Evolutionary conservation across 2,888 invertebrate species (phyloP).

Genomic region (Nomada lathburiana): DNA sequence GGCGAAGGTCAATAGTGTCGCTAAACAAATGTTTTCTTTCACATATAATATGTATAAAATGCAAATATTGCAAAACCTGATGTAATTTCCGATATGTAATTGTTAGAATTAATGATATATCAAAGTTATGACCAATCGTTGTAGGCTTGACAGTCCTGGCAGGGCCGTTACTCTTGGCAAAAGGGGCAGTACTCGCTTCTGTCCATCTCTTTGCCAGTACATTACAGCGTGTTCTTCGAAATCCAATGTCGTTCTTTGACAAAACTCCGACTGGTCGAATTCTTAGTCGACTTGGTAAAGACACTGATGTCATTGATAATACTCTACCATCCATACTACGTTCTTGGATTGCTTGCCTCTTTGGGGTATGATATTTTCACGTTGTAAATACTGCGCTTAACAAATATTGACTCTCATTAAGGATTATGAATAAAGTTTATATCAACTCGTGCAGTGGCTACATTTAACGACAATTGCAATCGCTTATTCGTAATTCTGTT

Average conservation of each 20-base stretch:
- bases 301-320: slow-evolving; percentile 88
- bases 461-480: slow-evolving; percentile 22
- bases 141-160: slow-evolving; percentile 86
- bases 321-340: slow-evolving; percentile 86
- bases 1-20: slow-evolving; percentile 43
- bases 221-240: slow-evolving; percentile 86
- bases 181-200: slow-evolving; percentile 87
- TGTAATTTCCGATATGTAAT: slow-evolving; percentile 47
- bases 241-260: slow-evolving; percentile 90
- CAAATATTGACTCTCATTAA: slow-evolving; percentile 52
- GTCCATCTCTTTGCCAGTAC: slow-evolving; percentile 86
- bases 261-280: slow-evolving; percentile 89
- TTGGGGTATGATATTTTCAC: slow-evolving; percentile 77
- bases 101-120: slow-evolving; percentile 57
- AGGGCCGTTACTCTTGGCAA: slow-evolving; percentile 86
- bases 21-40: slow-evolving; percentile 29
- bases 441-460: slow-evolving; percentile 30
- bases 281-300: slow-evolving; percentile 89
- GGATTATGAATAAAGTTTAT: slow-evolving; percentile 51
- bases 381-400: slow-evolving; percentile 62
- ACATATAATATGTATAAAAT: slow-evolving; percentile 29
- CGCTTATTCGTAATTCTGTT: slow-evolving; percentile 8
- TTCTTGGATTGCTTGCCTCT: slow-evolving; percentile 82
- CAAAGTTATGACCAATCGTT: slow-evolving; percentile 72
- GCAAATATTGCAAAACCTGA: slow-evolving; percentile 35